These are phyloP conservation scores for Megamerina dolium DNA, from an alignment of 2,888 invertebrate genomes.

Conservation along the genomic window DNA sequence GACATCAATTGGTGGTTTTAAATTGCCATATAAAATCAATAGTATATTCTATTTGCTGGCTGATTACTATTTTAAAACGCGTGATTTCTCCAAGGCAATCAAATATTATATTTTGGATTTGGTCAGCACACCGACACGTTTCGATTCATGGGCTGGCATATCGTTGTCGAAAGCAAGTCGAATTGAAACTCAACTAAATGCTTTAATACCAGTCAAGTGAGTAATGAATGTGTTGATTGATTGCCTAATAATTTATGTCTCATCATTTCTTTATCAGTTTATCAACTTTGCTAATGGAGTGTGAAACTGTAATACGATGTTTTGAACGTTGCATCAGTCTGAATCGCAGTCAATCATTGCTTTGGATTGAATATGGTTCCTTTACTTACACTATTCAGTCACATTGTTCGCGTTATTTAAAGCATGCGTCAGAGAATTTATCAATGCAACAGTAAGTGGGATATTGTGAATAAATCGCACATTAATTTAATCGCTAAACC, in stretches of 20 bases:
- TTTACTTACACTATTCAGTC: conserved; percentile 88
- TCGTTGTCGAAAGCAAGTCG: conserved; percentile 73
- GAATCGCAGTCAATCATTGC: conserved; percentile 64
- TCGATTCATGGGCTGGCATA: conserved; percentile 91
- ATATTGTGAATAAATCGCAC: neutral
- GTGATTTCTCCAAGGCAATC: conserved; percentile 67
- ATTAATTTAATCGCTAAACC: neutral
- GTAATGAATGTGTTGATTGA: conserved; percentile 19
- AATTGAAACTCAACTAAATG: conserved; percentile 75
- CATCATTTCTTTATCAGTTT: conserved; percentile 18
- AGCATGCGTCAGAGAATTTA: conserved; percentile 11
- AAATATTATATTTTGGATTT: conserved; percentile 80
- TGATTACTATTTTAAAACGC: conserved; percentile 87
- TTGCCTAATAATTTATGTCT: neutral
- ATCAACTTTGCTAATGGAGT: conserved; percentile 51
- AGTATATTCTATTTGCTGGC: conserved; percentile 86
- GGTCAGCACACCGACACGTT: conserved; percentile 68
- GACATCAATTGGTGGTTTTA: no score
- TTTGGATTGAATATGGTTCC: conserved; percentile 89
- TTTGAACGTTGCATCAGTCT: conserved; percentile 74
- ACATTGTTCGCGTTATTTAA: conserved; percentile 74
- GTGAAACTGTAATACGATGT: conserved; percentile 70
- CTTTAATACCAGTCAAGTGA: conserved; percentile 58
- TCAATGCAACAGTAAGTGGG: conserved; percentile 13
- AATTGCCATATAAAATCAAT: conserved; percentile 59